phyloP scores from a whole-genome alignment of 2,113 vertebrate genomes.

The Chloropsis cyanopogon region DNA sequence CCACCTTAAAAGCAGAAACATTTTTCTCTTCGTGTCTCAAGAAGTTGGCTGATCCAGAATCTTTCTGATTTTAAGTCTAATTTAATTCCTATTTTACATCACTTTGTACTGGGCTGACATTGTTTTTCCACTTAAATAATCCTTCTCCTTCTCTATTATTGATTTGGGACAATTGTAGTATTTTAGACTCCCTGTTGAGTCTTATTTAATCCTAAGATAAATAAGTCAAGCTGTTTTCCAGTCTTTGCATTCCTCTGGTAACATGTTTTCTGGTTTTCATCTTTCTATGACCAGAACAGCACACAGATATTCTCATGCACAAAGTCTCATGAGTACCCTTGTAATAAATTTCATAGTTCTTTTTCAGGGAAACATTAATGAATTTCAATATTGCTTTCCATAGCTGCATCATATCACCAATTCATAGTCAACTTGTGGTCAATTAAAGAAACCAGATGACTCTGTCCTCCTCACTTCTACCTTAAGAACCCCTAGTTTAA shows the following conservation, averaged over 20 bases:
- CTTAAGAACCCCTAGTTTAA: not conserved
- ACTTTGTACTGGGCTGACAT: not conserved
- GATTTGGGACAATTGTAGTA: not conserved
- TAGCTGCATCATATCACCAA: not conserved
- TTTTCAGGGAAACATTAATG: conserved; percentile 12
- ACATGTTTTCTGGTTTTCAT: not conserved
- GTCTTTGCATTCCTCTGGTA: not conserved
- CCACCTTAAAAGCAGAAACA: not conserved
- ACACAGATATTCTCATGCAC: not conserved
- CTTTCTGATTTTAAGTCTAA: not conserved
- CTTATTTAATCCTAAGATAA: conserved; percentile 7
- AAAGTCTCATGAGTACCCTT: not conserved
- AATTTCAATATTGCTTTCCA: not conserved
- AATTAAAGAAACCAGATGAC: not conserved
- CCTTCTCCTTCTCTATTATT: not conserved
- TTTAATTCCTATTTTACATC: not conserved
- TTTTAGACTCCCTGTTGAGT: not conserved
- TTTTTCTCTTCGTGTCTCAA: not conserved
- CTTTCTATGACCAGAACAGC: not conserved
- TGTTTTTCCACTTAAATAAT: not conserved
- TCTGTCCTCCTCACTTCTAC: not conserved
- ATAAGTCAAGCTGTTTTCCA: conserved; percentile 26
- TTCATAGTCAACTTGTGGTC: not conserved
- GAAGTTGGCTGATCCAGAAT: not conserved
- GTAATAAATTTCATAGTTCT: not conserved